A percentile compares a stretch with the other conserved stretches of the same genome.
Evolutionary conservation across 2,797 vertebrate genomes (phyloP).

Genomic region (Phoebastria nigripes): DNA sequence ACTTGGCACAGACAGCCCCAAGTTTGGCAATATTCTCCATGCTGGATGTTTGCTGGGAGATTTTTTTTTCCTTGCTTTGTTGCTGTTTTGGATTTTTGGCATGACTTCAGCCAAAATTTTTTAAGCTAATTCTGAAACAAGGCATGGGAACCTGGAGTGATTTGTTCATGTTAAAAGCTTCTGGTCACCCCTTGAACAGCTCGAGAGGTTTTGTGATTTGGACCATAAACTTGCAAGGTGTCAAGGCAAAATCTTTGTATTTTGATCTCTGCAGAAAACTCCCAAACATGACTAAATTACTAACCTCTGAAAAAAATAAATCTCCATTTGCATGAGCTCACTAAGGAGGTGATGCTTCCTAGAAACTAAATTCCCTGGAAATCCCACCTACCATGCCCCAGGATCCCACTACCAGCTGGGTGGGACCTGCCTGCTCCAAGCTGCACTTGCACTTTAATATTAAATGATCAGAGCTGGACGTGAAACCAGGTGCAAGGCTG

Average conservation of each 20-base stretch:
- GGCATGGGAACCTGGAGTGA: constrained; percentile 11
- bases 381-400: not conserved
- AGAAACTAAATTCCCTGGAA: not conserved
- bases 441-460: not conserved
- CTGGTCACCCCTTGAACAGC: not conserved
- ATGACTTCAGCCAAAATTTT: constrained; percentile 26
- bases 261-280: not conserved
- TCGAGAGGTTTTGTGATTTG: not conserved
- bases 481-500: not conserved
- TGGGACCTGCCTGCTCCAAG: not conserved
- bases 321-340: not conserved
- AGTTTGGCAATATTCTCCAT: constrained; percentile 1
- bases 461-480: not conserved
- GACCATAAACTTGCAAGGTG: not conserved
- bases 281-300: not conserved
- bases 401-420: not conserved
- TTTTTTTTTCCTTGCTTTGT: not conserved
- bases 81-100: constrained; percentile 28
- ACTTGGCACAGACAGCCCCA: constrained; percentile 21
- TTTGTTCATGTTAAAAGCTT: constrained; percentile 7
- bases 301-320: not conserved
- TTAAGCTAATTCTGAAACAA: constrained; percentile 20
- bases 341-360: not conserved
- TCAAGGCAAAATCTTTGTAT: not conserved
- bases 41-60: not conserved